phyloP scores from a whole-genome alignment of 1,140 invertebrate species.

The Melitaea cinxia region DNA sequence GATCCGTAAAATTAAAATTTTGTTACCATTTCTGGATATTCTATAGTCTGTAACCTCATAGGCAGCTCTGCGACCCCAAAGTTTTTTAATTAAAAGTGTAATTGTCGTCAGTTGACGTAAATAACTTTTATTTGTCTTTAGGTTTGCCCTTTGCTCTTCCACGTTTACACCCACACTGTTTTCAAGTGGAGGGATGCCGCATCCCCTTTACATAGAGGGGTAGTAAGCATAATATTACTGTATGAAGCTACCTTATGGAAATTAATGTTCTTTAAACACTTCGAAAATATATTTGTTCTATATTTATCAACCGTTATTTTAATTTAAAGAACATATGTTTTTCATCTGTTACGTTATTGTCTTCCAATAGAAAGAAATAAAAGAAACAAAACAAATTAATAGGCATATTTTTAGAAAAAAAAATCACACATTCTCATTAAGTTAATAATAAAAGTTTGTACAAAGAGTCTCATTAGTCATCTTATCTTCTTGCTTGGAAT shows the following conservation, averaged over 20 bases:
- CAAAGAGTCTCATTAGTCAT: not conserved
- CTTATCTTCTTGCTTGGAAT: not conserved
- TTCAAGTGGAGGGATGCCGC: conserved; percentile 21
- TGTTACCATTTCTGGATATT: not conserved
- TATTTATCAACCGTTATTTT: not conserved
- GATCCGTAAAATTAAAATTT: too few species aligned
- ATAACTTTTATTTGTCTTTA: conserved; percentile 24
- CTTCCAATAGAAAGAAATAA: too few species aligned
- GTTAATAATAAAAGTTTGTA: not conserved
- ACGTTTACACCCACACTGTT: conserved; percentile 24
- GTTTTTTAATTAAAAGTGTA: conserved; percentile 21
- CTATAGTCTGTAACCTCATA: not conserved
- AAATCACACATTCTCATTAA: too few species aligned
- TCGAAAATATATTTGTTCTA: not conserved
- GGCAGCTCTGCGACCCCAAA: conserved; percentile 9
- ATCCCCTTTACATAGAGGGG: conserved; percentile 26
- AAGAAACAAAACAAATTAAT: too few species aligned
- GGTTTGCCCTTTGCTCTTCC: conserved; percentile 29
- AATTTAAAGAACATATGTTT: not conserved
- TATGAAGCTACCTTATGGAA: conserved; percentile 12
- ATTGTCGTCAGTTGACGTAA: conserved; percentile 21
- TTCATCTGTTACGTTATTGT: too few species aligned
- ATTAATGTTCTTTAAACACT: conserved; percentile 10
- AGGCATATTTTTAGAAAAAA: too few species aligned
- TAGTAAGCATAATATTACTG: conserved; percentile 8